These are phyloP conservation scores for Enchytraeus crypticus DNA, from an alignment of 2,888 invertebrate species.

Conservation along the genomic window DNA sequence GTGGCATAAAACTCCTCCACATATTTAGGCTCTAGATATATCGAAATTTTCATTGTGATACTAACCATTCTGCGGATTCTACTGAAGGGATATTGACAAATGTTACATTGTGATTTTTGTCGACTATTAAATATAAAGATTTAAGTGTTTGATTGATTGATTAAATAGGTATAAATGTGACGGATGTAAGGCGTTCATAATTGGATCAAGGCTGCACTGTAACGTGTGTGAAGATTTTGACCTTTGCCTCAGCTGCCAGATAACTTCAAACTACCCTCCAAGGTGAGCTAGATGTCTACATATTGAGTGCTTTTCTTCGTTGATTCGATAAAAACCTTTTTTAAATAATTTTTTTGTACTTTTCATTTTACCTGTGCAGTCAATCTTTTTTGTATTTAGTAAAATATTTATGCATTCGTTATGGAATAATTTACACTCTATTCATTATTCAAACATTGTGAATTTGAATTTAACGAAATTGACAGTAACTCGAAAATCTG, in stretches of 20 bases:
- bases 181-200: constrained; percentile 45
- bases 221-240: constrained; percentile 46
- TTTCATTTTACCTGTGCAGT: not conserved
- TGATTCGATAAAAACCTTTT: not conserved
- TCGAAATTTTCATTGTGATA: too few relatives aligned
- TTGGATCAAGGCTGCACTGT: constrained; percentile 45
- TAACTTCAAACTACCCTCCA: constrained; percentile 34
- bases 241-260: constrained; percentile 44
- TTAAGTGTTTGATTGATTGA: not conserved
- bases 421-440: too few relatives aligned
- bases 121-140: not conserved
- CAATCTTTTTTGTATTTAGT: not conserved
- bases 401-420: not conserved
- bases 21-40: too few relatives aligned
- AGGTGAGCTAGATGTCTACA: constrained; percentile 30
- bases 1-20: too few relatives aligned
- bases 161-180: constrained; percentile 43
- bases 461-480: too few relatives aligned
- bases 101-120: not conserved
- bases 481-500: too few relatives aligned
- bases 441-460: too few relatives aligned
- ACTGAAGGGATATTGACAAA: too few relatives aligned
- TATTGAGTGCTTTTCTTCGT: too few relatives aligned
- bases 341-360: not conserved
- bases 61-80: too few relatives aligned